phyloP scores from a whole-genome alignment of 2,113 vertebrate species.

The Pterophyllum scalare region DNA sequence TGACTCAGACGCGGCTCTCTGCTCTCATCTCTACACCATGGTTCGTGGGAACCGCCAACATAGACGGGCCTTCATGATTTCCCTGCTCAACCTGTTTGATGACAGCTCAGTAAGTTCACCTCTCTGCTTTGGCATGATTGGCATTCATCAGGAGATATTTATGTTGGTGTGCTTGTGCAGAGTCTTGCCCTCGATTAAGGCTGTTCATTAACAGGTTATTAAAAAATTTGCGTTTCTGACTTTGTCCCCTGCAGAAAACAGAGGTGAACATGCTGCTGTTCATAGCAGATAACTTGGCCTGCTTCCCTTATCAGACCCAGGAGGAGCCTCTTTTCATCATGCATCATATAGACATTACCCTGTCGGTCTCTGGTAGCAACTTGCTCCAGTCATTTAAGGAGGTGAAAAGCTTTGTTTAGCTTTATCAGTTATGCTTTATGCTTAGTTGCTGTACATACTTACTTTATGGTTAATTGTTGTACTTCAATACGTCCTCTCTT shows the following conservation, averaged over 20 bases:
- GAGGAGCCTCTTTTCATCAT: conserved; percentile 99
- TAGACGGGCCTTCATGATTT: conserved; percentile 94
- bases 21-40: conserved; percentile 95
- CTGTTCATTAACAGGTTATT: neutral
- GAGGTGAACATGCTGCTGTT: conserved; percentile 98
- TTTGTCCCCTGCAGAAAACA: conserved; percentile 86
- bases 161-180: neutral
- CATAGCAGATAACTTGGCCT: conserved; percentile 97
- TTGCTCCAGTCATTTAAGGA: conserved; percentile 98
- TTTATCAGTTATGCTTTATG: neutral
- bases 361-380: conserved; percentile 98
- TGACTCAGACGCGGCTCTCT: conserved; percentile 88
- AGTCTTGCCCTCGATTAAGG: neutral
- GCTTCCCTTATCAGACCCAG: conserved; percentile 96
- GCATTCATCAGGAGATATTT: neutral
- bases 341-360: conserved; percentile 98
- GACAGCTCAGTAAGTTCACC: conserved; percentile 91
- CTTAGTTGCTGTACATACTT: too few species aligned
- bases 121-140: neutral
- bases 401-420: conserved; percentile 80
- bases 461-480: too few species aligned
- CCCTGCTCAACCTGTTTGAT: conserved; percentile 97
- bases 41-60: conserved; percentile 97
- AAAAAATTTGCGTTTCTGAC: neutral
- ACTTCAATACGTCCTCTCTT: too few species aligned